phyloP scores from a whole-genome alignment of 2,797 vertebrate genomes.

The Pelochelys cantorii region DNA sequence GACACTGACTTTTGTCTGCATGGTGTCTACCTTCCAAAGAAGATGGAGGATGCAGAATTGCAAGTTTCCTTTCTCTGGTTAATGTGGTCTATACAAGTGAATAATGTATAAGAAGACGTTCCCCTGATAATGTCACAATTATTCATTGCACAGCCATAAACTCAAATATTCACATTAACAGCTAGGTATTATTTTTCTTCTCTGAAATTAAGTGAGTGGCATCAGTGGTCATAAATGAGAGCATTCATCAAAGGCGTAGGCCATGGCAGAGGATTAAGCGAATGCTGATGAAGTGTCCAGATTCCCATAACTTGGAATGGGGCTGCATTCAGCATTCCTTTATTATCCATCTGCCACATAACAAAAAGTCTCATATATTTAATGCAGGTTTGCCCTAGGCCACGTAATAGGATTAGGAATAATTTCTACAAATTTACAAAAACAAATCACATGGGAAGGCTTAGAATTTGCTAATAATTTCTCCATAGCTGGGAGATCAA shows the following conservation, averaged over 20 bases:
- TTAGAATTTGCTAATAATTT: slow-evolving; percentile 99
- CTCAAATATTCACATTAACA: slow-evolving; percentile 84
- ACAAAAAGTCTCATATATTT: slow-evolving; percentile 95
- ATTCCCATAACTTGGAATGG: slow-evolving; percentile 92
- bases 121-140: slow-evolving; percentile 91
- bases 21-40: slow-evolving; percentile 92
- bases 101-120: slow-evolving; percentile 87
- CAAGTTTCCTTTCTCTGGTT: slow-evolving; percentile 89
- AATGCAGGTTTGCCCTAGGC: slow-evolving; percentile 91
- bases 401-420: slow-evolving; percentile 99
- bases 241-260: slow-evolving; percentile 89
- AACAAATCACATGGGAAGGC: slow-evolving; percentile 99
- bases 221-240: slow-evolving; percentile 85
- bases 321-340: slow-evolving; percentile 89
- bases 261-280: slow-evolving; percentile 88
- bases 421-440: slow-evolving; percentile 99
- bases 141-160: slow-evolving; percentile 87
- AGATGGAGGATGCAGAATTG: slow-evolving; percentile 94
- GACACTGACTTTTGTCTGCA: slow-evolving; percentile 99
- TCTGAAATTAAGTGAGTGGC: slow-evolving; percentile 87
- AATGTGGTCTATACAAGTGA: slow-evolving; percentile 87
- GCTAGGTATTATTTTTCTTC: slow-evolving; percentile 84
- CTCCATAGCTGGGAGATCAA: slow-evolving; percentile 99
- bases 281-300: slow-evolving; percentile 88
- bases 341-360: slow-evolving; percentile 88